Base-by-base conservation (phyloP, 2,797 vertebrate genomes). In the Acrossocheilus wenchowensis region DNA sequence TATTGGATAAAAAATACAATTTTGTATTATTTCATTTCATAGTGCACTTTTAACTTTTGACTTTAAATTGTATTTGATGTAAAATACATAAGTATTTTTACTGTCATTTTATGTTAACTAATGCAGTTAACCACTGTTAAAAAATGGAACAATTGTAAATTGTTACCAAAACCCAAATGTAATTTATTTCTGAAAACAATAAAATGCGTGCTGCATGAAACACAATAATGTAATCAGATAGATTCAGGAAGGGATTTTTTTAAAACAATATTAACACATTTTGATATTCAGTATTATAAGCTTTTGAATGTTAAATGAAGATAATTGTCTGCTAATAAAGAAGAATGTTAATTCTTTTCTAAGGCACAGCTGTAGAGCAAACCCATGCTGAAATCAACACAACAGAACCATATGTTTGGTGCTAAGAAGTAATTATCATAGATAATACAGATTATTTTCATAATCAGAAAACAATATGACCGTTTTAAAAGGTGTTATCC, bases 241-340 rank as follows among this genome's bases (percentile, higher is more conserved):
- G 15, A 68, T 36, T 36, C 64, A 34, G 19, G 66, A 69, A 10
- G 15, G 34, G 6, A 68, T 68, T 36, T 34, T 66, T 68, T 34
- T 2, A 68, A 79, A 78, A 62, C 8, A 94, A 94, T 94, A 92
- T 95, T 95, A 95, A 93, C 93, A 66, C n/a, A 54, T 79, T 83
- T 87, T 94, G 85, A 85, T 81, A 90, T 82, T 84, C 81, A 79
- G 82, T 34, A 64, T 78, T 60, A 19, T 64, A 87, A 78, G 87
- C 80, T 62, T 81, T 85, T 77, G 71, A 60, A 87, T 79, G 77
- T 86, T 85, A 87, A 87, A 87, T 82, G 80, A 48, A 69, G 60
- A 78, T 87, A 87, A 84, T 87, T 83, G 72, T 85, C 69, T 86
- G 84, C 74, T 84, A 86, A 90, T 83, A 83, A 81, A 52, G 57